phyloP scores from a whole-genome alignment of 2,797 vertebrate species.

The Chrysocyon brachyurus region DNA sequence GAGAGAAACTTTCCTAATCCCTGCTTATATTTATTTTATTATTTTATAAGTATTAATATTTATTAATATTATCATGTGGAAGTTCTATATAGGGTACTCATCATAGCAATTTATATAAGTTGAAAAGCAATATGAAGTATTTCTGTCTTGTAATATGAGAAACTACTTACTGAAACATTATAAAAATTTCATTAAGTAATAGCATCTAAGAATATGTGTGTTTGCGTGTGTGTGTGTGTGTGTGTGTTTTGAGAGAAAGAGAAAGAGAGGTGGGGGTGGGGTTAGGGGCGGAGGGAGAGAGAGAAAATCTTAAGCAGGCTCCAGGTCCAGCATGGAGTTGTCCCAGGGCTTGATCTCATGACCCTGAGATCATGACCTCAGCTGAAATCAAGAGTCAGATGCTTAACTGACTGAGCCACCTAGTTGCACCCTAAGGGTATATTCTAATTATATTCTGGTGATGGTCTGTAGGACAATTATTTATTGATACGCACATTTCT shows the following conservation, averaged over 20 bases:
- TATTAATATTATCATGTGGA: not conserved
- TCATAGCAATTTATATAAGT: not conserved
- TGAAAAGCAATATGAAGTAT: not conserved
- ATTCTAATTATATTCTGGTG: conserved; percentile 5
- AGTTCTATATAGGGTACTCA: not conserved
- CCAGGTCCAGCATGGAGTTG: not conserved
- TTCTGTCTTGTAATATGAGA: not conserved
- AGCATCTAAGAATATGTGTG: not conserved
- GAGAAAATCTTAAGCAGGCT: not conserved
- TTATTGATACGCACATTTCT: not conserved
- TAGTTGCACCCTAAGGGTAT: not conserved
- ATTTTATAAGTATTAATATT: not conserved
- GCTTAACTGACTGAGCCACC: rapidly evolving
- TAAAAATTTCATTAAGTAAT: conserved; percentile 38
- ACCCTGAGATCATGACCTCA: not conserved
- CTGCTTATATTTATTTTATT: conserved; percentile 22
- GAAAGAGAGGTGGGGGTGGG: too few species aligned
- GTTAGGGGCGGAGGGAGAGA: not conserved
- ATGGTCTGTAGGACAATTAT: not conserved
- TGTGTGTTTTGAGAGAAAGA: not conserved
- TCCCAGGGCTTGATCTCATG: not conserved
- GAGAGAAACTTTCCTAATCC: not conserved
- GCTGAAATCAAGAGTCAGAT: not conserved
- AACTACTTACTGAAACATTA: conserved; percentile 13
- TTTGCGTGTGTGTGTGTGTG: too few species aligned